Conservation (phyloP, 2,888 invertebrate genomes). For the Polymixis flavicincta region DNA sequence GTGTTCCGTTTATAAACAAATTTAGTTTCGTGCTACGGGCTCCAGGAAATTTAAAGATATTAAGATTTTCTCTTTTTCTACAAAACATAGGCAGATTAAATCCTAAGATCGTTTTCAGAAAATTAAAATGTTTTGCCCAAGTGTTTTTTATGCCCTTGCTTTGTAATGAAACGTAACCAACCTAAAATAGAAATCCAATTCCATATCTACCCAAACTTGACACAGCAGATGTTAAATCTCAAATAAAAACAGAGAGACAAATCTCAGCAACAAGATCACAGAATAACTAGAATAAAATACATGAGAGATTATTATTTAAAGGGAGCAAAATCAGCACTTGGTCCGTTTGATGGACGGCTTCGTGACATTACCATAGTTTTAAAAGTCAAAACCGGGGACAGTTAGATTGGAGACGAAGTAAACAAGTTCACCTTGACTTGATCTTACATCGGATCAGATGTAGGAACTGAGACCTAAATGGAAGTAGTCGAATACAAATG, state of each 20-base stretch:
- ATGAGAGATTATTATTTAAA: constrained; percentile 64
- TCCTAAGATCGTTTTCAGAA: constrained; percentile 1
- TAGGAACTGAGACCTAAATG: constrained; percentile 73
- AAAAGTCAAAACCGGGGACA: constrained; percentile 79
- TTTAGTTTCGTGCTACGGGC: constrained; percentile 37
- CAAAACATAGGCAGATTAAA: neutral
- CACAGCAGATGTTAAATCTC: constrained; percentile 24
- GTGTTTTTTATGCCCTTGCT: too few species aligned
- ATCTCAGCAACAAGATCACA: constrained; percentile 38
- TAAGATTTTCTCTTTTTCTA: neutral
- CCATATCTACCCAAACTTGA: constrained; percentile 12
- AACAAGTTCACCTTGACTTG: constrained; percentile 84
- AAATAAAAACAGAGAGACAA: constrained; percentile 31
- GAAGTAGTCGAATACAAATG: constrained; percentile 74
- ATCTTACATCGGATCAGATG: constrained; percentile 65
- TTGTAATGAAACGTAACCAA: neutral
- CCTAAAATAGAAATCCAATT: constrained; percentile 12
- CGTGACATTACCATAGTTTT: constrained; percentile 80
- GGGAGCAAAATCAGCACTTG: constrained; percentile 47
- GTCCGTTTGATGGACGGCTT: constrained; percentile 70
- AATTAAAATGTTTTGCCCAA: neutral
- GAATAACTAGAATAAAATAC: constrained; percentile 61
- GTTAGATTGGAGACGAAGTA: constrained; percentile 74
- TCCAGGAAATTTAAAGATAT: constrained; percentile 7
- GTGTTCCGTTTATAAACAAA: constrained; percentile 53